Evolutionary conservation across 1,140 invertebrate species (phyloP).

Genomic region (Ceratitis capitata): DNA sequence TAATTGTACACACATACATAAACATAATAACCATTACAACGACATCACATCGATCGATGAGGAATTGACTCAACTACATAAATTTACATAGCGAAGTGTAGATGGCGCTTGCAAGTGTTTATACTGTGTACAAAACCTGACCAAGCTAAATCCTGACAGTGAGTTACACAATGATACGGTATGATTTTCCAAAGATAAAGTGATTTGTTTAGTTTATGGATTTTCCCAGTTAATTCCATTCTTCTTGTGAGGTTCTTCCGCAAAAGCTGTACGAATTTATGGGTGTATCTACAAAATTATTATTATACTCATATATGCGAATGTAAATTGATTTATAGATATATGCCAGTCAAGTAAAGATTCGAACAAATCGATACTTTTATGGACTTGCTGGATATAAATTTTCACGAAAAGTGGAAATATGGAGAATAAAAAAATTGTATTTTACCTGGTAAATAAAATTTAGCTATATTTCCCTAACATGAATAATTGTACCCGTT

Average conservation of each 20-base stretch:
- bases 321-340: no score
- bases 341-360: no score
- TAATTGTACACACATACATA: background rate
- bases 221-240: background rate
- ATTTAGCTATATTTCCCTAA: no score
- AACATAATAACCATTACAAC: background rate
- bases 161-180: constrained; percentile 2
- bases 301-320: no score
- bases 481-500: no score
- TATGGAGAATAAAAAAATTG: no score
- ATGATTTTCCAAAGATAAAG: background rate
- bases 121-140: background rate
- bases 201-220: constrained; percentile 1
- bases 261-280: background rate
- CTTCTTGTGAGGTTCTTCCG: background rate
- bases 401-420: no score
- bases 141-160: background rate
- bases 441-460: no score
- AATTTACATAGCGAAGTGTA: background rate
- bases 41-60: background rate
- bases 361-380: no score
- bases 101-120: background rate
- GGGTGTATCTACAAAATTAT: background rate
- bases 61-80: background rate
- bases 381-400: no score